Evolutionary conservation across 35 echinoderm and acorn worm species (phyloP).

Genomic region (Heliocidaris tuberculata): DNA sequence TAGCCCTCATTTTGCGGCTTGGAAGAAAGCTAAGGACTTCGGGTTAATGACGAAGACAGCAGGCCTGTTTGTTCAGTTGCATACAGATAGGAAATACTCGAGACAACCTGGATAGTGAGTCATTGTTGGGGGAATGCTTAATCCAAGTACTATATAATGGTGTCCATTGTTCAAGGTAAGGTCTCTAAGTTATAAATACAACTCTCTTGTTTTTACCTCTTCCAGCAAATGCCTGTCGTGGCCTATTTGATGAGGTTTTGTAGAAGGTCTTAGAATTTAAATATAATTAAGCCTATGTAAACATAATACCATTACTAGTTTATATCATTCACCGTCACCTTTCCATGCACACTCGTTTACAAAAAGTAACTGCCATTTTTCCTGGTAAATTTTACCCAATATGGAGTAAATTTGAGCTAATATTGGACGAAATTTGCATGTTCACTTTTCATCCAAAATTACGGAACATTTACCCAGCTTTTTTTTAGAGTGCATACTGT

Average conservation of each 20-base stretch:
- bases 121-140: background rate
- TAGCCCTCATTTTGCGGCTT: background rate
- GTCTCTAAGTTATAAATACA: background rate
- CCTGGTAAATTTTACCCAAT: too few relatives aligned
- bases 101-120: background rate
- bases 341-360: too few relatives aligned
- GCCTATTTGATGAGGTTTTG: background rate
- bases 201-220: background rate
- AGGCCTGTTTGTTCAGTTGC: background rate
- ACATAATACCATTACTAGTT: too few relatives aligned
- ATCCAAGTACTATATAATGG: background rate
- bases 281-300: too few relatives aligned
- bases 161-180: background rate
- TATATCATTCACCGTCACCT: too few relatives aligned
- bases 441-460: too few relatives aligned
- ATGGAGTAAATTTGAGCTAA: too few relatives aligned
- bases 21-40: background rate
- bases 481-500: too few relatives aligned
- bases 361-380: too few relatives aligned
- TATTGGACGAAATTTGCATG: too few relatives aligned
- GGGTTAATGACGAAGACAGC: background rate
- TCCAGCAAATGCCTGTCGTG: background rate
- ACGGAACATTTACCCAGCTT: too few relatives aligned
- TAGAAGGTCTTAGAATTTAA: too few relatives aligned
- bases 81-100: background rate